Evolutionary conservation across 1,140 invertebrate genomes (phyloP).

Genomic region (Papilio glaucus): DNA sequence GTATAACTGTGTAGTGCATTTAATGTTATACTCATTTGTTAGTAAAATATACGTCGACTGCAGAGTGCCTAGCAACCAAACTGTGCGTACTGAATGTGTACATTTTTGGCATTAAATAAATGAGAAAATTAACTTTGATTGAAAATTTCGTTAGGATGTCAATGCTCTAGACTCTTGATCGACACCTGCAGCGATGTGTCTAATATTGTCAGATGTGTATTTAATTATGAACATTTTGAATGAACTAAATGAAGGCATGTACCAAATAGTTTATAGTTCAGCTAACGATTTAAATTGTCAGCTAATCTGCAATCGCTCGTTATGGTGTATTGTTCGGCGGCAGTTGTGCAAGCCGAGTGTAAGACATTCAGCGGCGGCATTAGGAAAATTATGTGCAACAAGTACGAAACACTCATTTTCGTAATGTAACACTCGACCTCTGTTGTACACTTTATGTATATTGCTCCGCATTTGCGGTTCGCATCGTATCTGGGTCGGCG

Average conservation of each 20-base stretch:
- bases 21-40: no score
- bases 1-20: no score
- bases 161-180: no score
- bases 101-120: no score
- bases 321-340: slow-evolving; percentile 38
- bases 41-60: no score
- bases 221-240: not conserved
- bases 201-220: not conserved
- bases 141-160: no score
- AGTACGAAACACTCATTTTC: slow-evolving; percentile 52
- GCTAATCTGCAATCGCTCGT: slow-evolving; percentile 25
- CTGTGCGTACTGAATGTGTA: no score
- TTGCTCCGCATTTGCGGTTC: slow-evolving; percentile 33
- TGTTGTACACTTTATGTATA: slow-evolving; percentile 48
- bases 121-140: no score
- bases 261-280: not conserved
- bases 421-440: slow-evolving; percentile 52
- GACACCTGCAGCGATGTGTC: not conserved
- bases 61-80: no score
- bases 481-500: slow-evolving; percentile 20
- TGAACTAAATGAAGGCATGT: not conserved
- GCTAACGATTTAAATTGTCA: not conserved
- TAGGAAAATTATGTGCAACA: slow-evolving; percentile 50
- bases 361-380: slow-evolving; percentile 41
- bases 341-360: slow-evolving; percentile 28